phyloP scores from a whole-genome alignment of 2,113 vertebrate species.

The Notothenia coriiceps region DNA sequence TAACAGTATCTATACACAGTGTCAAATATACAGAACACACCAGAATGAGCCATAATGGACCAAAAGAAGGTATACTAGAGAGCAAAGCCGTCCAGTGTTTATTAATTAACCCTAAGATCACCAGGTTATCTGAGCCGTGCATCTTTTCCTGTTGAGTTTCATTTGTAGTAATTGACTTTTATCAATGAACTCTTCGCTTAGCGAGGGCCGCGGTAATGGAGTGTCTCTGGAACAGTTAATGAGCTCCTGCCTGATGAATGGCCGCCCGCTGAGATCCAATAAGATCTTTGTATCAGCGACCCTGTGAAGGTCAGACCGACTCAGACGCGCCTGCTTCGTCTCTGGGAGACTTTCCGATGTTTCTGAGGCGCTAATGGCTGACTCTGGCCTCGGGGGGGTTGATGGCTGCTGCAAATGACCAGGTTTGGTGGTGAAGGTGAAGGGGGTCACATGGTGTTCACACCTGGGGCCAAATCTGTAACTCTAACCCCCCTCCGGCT shows the following conservation, averaged over 20 bases:
- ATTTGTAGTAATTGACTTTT: slow-evolving; percentile 44
- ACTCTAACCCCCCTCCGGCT: background rate
- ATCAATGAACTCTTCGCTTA: slow-evolving; percentile 44
- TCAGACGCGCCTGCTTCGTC: slow-evolving; percentile 28
- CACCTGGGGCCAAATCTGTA: slow-evolving; percentile 39
- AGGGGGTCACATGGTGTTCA: slow-evolving; percentile 32
- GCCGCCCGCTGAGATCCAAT: slow-evolving; percentile 53
- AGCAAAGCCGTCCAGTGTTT: no score
- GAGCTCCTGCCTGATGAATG: slow-evolving; percentile 49
- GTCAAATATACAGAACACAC: no score
- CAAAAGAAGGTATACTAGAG: no score
- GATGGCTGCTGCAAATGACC: slow-evolving; percentile 53
- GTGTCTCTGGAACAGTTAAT: background rate
- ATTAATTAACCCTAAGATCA: no score
- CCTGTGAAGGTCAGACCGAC: slow-evolving; percentile 24
- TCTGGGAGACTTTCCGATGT: slow-evolving; percentile 17
- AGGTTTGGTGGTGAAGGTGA: slow-evolving; percentile 21
- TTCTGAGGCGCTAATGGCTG: slow-evolving; percentile 54
- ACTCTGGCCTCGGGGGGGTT: slow-evolving; percentile 20
- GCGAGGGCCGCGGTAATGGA: slow-evolving; percentile 17
- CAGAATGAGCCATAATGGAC: no score
- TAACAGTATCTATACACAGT: no score
- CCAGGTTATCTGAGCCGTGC: background rate
- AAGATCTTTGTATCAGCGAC: slow-evolving; percentile 51
- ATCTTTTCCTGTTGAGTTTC: slow-evolving; percentile 16